Evolutionary conservation across 2,797 vertebrate genomes (phyloP).

Genomic region (Lepilemur ruficaudatus): DNA sequence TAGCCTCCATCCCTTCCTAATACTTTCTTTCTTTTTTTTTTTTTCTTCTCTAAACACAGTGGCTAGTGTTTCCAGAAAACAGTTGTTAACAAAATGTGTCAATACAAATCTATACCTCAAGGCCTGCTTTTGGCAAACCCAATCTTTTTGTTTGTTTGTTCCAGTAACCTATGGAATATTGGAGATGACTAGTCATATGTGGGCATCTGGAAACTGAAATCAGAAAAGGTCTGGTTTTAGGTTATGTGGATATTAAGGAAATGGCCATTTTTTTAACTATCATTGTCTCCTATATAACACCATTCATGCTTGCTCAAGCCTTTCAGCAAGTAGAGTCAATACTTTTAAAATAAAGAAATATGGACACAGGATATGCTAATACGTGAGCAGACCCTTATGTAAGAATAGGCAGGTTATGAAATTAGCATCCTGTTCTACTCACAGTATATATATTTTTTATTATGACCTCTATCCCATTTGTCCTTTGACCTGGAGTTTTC

Average conservation of each 20-base stretch:
- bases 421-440: background rate
- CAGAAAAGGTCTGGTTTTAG: background rate
- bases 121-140: background rate
- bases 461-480: background rate
- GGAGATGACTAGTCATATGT: background rate
- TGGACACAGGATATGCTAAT: background rate
- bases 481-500: background rate
- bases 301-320: background rate
- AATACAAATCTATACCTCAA: background rate
- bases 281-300: background rate
- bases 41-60: background rate
- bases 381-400: background rate
- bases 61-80: background rate
- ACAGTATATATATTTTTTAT: background rate
- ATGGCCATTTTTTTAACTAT: background rate
- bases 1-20: no score
- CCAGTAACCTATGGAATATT: background rate
- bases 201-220: background rate
- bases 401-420: background rate
- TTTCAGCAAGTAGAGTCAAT: background rate
- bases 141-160: background rate
- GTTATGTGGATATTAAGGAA: background rate
- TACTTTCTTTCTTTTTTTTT: background rate
- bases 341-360: background rate
- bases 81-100: background rate